Conservation (phyloP, 2,113 vertebrate species). For the Pseudorectes ferrugineus region DNA sequence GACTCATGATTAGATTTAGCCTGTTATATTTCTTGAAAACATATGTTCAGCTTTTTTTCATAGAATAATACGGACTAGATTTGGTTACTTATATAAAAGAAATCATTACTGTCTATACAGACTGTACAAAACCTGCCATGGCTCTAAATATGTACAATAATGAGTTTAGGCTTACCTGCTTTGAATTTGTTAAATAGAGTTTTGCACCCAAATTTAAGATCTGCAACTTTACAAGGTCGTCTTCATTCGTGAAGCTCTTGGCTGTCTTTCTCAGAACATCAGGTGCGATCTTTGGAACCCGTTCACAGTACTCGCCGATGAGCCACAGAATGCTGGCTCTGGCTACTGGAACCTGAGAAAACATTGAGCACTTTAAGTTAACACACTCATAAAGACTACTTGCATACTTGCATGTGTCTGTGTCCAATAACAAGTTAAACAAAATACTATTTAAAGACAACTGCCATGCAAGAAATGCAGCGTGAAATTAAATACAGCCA, state of each 20-base stretch:
- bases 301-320: constrained; percentile 94
- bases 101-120: background rate
- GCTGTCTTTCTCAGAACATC: constrained; percentile 94
- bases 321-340: constrained; percentile 98
- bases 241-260: constrained; percentile 89
- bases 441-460: background rate
- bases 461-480: background rate
- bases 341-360: constrained; percentile 89
- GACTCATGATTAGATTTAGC: background rate
- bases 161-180: constrained; percentile 80
- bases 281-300: constrained; percentile 93
- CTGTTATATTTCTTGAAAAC: background rate
- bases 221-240: constrained; percentile 95
- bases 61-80: background rate
- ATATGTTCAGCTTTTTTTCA: background rate
- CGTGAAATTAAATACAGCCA: background rate
- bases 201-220: constrained; percentile 92
- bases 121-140: background rate
- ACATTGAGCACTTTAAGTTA: background rate
- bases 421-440: background rate
- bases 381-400: background rate
- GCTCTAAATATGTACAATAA: background rate
- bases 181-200: constrained; percentile 95
- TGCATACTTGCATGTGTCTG: background rate
- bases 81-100: background rate